Conservation (phyloP, 2,888 invertebrate genomes). For the Scotopteryx bipunctaria region DNA sequence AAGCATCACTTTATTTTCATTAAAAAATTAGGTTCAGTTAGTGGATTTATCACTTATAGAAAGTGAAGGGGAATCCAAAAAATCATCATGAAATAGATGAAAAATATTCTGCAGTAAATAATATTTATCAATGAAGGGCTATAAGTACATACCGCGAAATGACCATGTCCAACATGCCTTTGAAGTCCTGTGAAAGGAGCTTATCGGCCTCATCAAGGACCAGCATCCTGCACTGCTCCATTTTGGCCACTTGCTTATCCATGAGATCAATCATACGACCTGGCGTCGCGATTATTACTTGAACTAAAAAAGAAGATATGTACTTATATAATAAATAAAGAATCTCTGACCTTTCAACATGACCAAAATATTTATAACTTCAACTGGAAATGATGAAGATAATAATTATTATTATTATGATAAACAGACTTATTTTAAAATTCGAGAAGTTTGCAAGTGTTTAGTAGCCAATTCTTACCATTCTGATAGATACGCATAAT, state of each 20-base stretch:
- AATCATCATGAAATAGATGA: conserved; percentile 62
- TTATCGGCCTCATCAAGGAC: conserved; percentile 99
- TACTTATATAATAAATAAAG: no score
- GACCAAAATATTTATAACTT: not conserved
- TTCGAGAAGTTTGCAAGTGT: no score
- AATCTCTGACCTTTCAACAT: not conserved
- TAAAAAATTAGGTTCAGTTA: conserved; percentile 20
- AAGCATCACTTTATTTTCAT: not conserved
- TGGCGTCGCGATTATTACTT: conserved; percentile 99
- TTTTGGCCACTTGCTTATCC: conserved; percentile 97
- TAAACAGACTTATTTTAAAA: no score
- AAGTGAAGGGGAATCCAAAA: conserved; percentile 83
- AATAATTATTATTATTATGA: no score
- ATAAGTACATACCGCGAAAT: conserved; percentile 83
- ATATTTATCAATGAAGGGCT: no score
- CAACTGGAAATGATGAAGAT: not conserved
- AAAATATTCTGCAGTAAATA: not conserved
- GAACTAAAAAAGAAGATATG: conserved; percentile 87
- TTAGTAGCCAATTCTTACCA: conserved; percentile 87
- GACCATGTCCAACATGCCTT: conserved; percentile 99
- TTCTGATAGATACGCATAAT: conserved; percentile 99
- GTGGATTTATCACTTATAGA: conserved; percentile 69
- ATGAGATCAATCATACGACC: conserved; percentile 99
- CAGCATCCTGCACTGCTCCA: conserved; percentile 97
- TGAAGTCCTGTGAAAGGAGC: conserved; percentile 99